Evolutionary conservation across 1,140 invertebrate species (phyloP).

Genomic region (Melanaphis sacchari): DNA sequence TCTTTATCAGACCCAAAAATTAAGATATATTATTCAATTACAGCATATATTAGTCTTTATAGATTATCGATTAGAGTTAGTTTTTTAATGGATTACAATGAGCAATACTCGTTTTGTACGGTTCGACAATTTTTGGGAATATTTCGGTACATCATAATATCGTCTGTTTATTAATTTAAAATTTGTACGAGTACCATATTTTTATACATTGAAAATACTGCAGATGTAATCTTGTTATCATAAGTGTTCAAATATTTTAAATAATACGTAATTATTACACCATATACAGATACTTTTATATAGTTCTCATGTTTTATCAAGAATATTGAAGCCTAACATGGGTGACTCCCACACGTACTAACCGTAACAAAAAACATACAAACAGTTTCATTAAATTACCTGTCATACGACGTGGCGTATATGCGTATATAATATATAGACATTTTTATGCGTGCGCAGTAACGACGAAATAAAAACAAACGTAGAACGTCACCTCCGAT

Average conservation of each 20-base stretch:
- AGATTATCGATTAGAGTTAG: neutral
- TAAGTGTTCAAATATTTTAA: neutral
- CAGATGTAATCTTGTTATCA: neutral
- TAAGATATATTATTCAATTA: neutral
- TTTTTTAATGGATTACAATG: neutral
- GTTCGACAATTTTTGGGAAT: neutral
- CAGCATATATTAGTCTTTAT: neutral
- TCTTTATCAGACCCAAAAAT: neutral
- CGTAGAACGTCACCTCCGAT: neutral
- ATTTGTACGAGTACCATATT: neutral
- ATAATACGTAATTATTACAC: neutral
- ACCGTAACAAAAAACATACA: constrained; percentile 6
- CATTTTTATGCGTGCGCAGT: neutral
- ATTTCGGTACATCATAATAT: too few species aligned
- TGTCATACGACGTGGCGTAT: neutral
- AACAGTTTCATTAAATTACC: constrained; percentile 18
- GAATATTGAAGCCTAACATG: neutral
- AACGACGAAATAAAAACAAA: constrained; percentile 31
- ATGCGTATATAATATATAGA: neutral
- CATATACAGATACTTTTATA: neutral
- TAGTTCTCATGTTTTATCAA: neutral
- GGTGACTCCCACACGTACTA: neutral
- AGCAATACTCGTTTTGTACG: neutral
- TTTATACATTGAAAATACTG: neutral
- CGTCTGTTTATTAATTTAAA: neutral